phyloP scores from a whole-genome alignment of 1,140 invertebrate genomes.

The Ladona fulva region DNA sequence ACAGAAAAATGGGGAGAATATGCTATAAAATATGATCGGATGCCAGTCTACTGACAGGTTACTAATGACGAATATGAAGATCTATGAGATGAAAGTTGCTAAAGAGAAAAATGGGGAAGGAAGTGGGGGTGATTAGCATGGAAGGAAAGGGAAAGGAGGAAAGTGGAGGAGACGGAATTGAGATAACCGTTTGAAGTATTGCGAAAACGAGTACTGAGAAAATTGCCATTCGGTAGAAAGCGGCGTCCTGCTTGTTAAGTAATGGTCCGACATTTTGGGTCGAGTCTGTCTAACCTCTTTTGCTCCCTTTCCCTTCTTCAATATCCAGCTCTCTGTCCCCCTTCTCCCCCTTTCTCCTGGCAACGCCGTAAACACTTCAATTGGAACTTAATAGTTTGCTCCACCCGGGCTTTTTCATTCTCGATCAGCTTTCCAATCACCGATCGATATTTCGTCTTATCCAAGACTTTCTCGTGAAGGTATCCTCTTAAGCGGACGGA shows the following conservation, averaged over 20 bases:
- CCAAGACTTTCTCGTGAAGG: too few species aligned
- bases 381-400: too few species aligned
- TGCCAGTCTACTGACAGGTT: too few species aligned
- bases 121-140: not conserved
- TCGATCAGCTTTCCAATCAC: too few species aligned
- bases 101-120: not conserved
- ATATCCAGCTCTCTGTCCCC: not conserved
- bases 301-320: not conserved
- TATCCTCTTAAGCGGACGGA: too few species aligned
- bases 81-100: too few species aligned
- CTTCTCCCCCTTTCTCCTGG: not conserved
- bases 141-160: not conserved
- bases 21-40: too few species aligned
- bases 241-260: not conserved
- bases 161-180: not conserved
- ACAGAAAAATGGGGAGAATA: too few species aligned
- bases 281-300: not conserved
- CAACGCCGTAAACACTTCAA: too few species aligned
- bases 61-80: too few species aligned
- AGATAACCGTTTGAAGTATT: not conserved
- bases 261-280: not conserved
- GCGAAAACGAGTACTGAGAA: not conserved
- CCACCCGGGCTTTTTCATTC: too few species aligned
- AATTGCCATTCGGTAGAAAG: not conserved
- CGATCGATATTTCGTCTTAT: too few species aligned